phyloP scores from a whole-genome alignment of 1,140 invertebrate genomes.

The Metaphire vulgaris region DNA sequence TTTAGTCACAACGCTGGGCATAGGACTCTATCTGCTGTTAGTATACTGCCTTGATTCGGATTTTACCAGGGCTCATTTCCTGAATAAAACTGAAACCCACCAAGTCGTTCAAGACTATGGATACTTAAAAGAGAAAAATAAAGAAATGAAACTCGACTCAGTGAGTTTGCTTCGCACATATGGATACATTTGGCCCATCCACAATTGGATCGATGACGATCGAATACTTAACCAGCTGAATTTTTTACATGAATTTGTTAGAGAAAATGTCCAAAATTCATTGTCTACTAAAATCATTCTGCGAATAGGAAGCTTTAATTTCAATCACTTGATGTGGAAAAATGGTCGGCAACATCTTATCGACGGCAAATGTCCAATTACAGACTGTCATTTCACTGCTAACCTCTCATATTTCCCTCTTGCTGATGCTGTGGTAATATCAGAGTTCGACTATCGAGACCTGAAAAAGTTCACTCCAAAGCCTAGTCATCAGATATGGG shows the following conservation, averaged over 20 bases:
- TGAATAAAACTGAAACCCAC: too few relatives aligned
- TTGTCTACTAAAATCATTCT: neutral
- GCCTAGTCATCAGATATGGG: neutral
- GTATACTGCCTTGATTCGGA: too few relatives aligned
- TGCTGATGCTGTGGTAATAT: slow-evolving; percentile 20
- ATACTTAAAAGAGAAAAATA: too few relatives aligned
- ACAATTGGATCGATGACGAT: neutral
- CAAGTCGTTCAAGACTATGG: too few relatives aligned
- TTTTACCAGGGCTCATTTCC: too few relatives aligned
- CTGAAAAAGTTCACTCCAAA: neutral
- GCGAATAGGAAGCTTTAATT: neutral
- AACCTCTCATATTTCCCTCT: neutral
- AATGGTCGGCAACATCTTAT: neutral
- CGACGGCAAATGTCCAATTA: slow-evolving; percentile 7
- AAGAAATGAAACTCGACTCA: too few relatives aligned
- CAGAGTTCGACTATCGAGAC: slow-evolving; percentile 1
- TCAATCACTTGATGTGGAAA: neutral
- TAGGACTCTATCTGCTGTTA: too few relatives aligned
- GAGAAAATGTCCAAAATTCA: neutral
- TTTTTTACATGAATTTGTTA: neutral
- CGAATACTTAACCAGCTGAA: neutral
- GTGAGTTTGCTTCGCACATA: too few relatives aligned
- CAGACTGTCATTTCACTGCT: neutral
- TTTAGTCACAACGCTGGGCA: too few relatives aligned
- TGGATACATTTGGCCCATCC: neutral